phyloP scores from a whole-genome alignment of 2,797 vertebrate genomes.

The Sebastes cheni region DNA sequence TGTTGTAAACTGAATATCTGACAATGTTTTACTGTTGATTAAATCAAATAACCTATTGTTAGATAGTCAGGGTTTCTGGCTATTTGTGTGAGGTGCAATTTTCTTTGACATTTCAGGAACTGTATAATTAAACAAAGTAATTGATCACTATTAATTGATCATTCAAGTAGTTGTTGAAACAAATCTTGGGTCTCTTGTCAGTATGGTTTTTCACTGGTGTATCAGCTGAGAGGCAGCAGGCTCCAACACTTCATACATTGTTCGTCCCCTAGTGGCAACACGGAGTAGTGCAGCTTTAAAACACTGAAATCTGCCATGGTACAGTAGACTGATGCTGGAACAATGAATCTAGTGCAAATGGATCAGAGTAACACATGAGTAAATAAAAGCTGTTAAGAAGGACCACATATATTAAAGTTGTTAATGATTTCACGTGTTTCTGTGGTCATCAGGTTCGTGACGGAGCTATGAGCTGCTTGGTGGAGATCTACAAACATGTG shows the following conservation, averaged over 20 bases:
- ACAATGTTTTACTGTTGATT: background rate
- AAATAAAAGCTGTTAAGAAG: background rate
- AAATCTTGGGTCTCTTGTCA: background rate
- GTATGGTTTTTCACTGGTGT: background rate
- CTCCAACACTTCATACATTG: background rate
- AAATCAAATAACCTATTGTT: background rate
- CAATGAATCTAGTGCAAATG: background rate
- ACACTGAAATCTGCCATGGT: background rate
- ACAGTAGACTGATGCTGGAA: background rate
- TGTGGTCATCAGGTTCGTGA: conserved; percentile 88
- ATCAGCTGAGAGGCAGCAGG: background rate
- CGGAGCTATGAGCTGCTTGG: conserved; percentile 94
- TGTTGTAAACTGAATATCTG: background rate
- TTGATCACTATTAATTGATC: background rate
- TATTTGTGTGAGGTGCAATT: background rate
- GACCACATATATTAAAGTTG: background rate
- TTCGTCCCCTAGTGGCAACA: conserved; percentile 19
- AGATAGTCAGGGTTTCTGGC: background rate
- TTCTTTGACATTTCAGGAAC: background rate
- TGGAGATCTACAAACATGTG: conserved; percentile 98
- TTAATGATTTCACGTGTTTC: background rate
- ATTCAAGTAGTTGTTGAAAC: background rate
- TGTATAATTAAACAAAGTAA: background rate
- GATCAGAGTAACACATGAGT: background rate
- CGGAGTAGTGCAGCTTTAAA: background rate